Base-by-base conservation (phyloP, 2,797 vertebrate genomes). In the Australoheros facetus region DNA sequence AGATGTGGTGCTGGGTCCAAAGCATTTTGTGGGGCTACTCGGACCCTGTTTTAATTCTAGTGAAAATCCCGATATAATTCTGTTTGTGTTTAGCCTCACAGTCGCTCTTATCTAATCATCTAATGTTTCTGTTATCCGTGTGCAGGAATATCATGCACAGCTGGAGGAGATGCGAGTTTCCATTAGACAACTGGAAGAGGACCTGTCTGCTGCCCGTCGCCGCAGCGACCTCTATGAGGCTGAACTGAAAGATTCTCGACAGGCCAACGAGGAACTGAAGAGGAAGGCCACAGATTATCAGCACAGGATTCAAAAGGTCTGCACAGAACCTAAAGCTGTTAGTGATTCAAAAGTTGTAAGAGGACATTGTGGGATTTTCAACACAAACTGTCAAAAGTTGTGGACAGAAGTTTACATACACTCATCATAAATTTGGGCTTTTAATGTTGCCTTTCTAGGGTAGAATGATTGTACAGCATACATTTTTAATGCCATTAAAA, bases 161-260 rank as follows among this genome's bases (percentile, higher is more conserved):
- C 93, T 99, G 79, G 98, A 99, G 85, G 98, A 99, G 87, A 99
- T 99, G 98, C 96, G 96, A 60, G 94, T 99, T 76, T 97, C 98
- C 94, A 97, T 99, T 94, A 96, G 97, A 81, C 98, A 99, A 28
- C 91, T 99, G 93, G 98, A 99, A 89, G 98, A 99, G 89, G 98
- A 99, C 88, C 97, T 99, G 69, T 98, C 97, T 10, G 98, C 97
- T 0, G 98, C 98, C 39, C 97, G 98, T 79, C 97, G 98, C 80
- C 97, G 98, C 62, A 99, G 98, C 3, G 98, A 99, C 92, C 96
- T 99, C 72, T 99, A 99, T 0, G 98, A 99, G 80, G 95, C 97
- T 0, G 98, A 99, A 93, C 92, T 99, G 89, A 96, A 97, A 75
- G 98, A 99, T 78, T 99, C 98, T 19, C 96, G 98, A 32, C 95